phyloP scores from a whole-genome alignment of 2,888 invertebrate genomes.

The Anorthoa munda region DNA sequence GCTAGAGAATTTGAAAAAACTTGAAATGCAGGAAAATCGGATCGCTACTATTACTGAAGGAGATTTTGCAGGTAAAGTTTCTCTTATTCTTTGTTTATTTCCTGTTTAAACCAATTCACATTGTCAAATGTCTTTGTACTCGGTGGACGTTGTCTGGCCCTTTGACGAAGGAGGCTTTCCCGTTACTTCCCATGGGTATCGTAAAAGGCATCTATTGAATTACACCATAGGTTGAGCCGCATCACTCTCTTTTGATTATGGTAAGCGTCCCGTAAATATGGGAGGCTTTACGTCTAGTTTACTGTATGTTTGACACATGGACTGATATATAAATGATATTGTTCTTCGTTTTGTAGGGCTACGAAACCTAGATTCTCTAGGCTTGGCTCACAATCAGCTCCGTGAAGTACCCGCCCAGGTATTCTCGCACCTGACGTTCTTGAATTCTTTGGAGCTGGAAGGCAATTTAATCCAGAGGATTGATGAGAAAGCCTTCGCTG shows the following conservation, averaged over 20 bases:
- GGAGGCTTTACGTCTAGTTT: constrained; percentile 4
- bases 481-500: constrained; percentile 96
- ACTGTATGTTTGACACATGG: not conserved
- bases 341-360: constrained; percentile 90
- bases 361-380: constrained; percentile 95
- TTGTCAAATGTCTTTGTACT: constrained; percentile 2
- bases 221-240: constrained; percentile 32
- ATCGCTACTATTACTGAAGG: constrained; percentile 95
- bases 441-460: constrained; percentile 97
- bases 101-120: not conserved
- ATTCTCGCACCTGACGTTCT: constrained; percentile 94
- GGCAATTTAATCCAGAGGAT: constrained; percentile 95
- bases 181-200: constrained; percentile 53
- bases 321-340: not conserved
- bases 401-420: constrained; percentile 95
- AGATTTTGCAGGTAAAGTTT: constrained; percentile 94
- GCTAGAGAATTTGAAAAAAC: constrained; percentile 95
- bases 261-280: constrained; percentile 7
- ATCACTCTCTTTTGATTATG: constrained; percentile 48
- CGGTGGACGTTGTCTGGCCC: not conserved
- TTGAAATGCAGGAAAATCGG: constrained; percentile 97
- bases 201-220: constrained; percentile 39
- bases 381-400: constrained; percentile 96
- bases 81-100: constrained; percentile 19
- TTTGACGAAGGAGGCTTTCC: constrained; percentile 12